phyloP scores from a whole-genome alignment of 2,888 invertebrate species.

The Drosophila testacea region DNA sequence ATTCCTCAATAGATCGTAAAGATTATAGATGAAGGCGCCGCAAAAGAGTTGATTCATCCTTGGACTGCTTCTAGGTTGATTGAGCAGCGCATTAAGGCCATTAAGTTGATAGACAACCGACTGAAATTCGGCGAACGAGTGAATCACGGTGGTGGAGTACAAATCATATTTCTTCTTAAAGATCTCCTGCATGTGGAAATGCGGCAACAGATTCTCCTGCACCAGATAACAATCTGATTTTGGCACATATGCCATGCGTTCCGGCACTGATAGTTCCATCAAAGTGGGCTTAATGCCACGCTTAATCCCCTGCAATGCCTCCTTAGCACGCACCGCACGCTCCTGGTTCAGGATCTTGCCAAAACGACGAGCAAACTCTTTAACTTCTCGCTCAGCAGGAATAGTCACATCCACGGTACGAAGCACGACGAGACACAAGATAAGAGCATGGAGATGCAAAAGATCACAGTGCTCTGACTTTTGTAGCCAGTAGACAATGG shows the following conservation, averaged over 20 bases:
- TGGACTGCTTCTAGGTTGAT: conserved; percentile 87
- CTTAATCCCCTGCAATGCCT: conserved; percentile 60
- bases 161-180: conserved; percentile 83
- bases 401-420: conserved; percentile 82
- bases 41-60: conserved; percentile 89
- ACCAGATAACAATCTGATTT: conserved; percentile 83
- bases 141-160: conserved; percentile 80
- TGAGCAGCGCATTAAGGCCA: conserved; percentile 88
- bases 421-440: conserved; percentile 81
- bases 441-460: conserved; percentile 79
- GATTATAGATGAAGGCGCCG: conserved; percentile 92
- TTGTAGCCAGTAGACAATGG: conserved; percentile 83
- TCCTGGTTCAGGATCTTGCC: conserved; percentile 80
- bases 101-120: conserved; percentile 83
- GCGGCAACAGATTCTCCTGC: conserved; percentile 80
- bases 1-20: conserved; percentile 88
- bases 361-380: conserved; percentile 80
- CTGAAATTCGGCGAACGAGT: conserved; percentile 84
- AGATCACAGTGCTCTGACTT: conserved; percentile 79
- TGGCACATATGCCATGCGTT: conserved; percentile 76
- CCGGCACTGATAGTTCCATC: conserved; percentile 60
- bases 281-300: conserved; percentile 65
- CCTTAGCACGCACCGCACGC: conserved; percentile 72
- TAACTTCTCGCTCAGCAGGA: conserved; percentile 80
- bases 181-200: conserved; percentile 84